Evolutionary conservation across 2,888 invertebrate species (phyloP).

Genomic region (Malthinus seriepunctatus): DNA sequence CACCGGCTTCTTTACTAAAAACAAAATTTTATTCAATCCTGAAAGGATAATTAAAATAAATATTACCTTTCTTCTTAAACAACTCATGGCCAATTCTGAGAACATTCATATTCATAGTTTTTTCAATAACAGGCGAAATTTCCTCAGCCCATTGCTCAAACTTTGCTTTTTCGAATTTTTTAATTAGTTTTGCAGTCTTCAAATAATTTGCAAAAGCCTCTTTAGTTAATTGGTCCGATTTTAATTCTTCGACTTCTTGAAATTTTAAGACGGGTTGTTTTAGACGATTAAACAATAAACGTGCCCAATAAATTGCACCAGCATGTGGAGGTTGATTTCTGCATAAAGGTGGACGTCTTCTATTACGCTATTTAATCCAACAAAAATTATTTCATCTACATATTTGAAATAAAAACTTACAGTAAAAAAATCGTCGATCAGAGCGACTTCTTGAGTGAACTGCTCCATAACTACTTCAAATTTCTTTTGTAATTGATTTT

Average conservation of each 20-base stretch:
- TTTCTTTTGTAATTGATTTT: slow-evolving; percentile 74
- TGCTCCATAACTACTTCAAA: slow-evolving; percentile 84
- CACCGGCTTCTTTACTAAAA: neutral
- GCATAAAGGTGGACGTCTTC: slow-evolving; percentile 68
- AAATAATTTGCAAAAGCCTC: slow-evolving; percentile 81
- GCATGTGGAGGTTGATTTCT: slow-evolving; percentile 79
- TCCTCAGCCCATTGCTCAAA: slow-evolving; percentile 72
- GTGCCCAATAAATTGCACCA: slow-evolving; percentile 85
- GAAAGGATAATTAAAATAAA: neutral
- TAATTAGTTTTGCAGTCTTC: slow-evolving; percentile 73
- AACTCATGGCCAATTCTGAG: slow-evolving; percentile 56
- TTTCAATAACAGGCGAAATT: slow-evolving; percentile 66
- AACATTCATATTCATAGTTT: slow-evolving; percentile 70
- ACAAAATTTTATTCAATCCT: neutral
- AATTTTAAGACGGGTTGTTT: slow-evolving; percentile 81
- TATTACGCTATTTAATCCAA: slow-evolving; percentile 57
- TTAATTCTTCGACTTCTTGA: slow-evolving; percentile 74
- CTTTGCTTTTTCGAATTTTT: slow-evolving; percentile 72
- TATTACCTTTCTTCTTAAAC: slow-evolving; percentile 16
- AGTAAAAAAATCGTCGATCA: slow-evolving; percentile 71
- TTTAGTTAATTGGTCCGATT: slow-evolving; percentile 72
- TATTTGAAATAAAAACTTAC: slow-evolving; percentile 55
- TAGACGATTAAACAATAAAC: slow-evolving; percentile 76
- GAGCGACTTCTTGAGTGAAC: slow-evolving; percentile 80
- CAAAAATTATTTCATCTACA: too few species aligned